These are phyloP conservation scores for Chaitophorus viminalis DNA, from an alignment of 2,888 invertebrate species.

Conservation along the genomic window DNA sequence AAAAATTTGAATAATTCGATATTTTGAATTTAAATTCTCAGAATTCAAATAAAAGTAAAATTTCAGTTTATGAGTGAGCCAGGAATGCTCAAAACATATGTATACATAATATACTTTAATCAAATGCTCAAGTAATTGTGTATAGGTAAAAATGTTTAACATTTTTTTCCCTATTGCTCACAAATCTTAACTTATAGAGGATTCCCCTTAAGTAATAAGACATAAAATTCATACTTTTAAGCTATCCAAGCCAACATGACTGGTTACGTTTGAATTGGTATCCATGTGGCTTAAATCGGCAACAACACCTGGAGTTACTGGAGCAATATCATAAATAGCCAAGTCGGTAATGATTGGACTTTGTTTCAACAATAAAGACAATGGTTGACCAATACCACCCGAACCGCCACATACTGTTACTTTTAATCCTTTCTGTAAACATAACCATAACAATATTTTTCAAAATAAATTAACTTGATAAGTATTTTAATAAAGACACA, in stretches of 20 bases:
- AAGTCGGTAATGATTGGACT: conserved; percentile 86
- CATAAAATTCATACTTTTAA: conserved; percentile 68
- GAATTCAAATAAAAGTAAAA: too few relatives aligned
- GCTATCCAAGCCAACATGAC: conserved; percentile 80
- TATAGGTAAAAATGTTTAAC: too few relatives aligned
- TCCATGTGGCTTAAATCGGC: conserved; percentile 98
- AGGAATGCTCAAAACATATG: too few relatives aligned
- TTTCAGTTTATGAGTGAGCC: too few relatives aligned
- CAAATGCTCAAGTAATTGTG: too few relatives aligned
- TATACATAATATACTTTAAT: too few relatives aligned
- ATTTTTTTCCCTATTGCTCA: too few relatives aligned
- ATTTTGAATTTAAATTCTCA: too few relatives aligned
- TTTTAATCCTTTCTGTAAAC: conserved; percentile 76
- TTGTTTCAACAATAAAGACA: conserved; percentile 90
- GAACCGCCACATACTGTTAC: conserved; percentile 96
- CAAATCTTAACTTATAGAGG: too few relatives aligned
- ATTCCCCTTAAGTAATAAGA: too few relatives aligned
- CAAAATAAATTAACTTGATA: neutral
- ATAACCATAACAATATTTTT: neutral
- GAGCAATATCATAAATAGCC: conserved; percentile 91
- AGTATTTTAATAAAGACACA: neutral
- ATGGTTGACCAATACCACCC: conserved; percentile 97
- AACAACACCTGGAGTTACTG: conserved; percentile 91
- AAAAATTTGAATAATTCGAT: too few relatives aligned
- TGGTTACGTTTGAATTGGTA: conserved; percentile 82